Conservation (phyloP, 2,888 invertebrate species). For the Hyalella azteca region DNA sequence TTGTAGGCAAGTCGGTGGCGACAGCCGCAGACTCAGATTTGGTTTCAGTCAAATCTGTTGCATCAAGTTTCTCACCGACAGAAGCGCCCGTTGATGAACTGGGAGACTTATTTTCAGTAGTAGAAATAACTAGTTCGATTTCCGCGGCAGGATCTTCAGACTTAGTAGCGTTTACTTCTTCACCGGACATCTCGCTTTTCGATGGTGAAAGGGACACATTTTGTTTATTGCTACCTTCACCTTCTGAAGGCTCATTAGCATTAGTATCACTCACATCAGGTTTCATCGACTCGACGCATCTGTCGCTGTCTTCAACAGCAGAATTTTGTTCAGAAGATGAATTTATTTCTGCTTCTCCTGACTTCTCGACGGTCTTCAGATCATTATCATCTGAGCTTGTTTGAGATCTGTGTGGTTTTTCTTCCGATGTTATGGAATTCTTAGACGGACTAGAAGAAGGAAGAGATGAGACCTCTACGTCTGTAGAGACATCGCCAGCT, state of each 20-base stretch:
- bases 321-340: neutral
- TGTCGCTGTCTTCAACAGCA: neutral
- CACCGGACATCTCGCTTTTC: neutral
- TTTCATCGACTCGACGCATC: too few species aligned
- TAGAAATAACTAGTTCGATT: neutral
- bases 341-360: too few species aligned
- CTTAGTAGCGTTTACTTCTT: neutral
- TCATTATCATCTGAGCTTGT: neutral
- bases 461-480: neutral
- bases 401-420: too few species aligned
- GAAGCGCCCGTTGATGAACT: neutral
- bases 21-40: neutral
- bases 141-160: neutral
- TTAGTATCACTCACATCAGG: too few species aligned
- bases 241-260: too few species aligned
- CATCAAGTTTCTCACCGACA: neutral
- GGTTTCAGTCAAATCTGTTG: neutral
- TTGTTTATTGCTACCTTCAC: too few species aligned
- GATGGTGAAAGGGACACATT: too few species aligned
- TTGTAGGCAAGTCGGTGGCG: too few species aligned
- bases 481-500: neutral
- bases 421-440: neutral
- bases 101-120: neutral
- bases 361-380: neutral
- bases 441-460: conserved; percentile 22